These are phyloP conservation scores for Pelodiscus sinensis DNA, from an alignment of 2,113 vertebrate genomes.

Conservation along the genomic window DNA sequence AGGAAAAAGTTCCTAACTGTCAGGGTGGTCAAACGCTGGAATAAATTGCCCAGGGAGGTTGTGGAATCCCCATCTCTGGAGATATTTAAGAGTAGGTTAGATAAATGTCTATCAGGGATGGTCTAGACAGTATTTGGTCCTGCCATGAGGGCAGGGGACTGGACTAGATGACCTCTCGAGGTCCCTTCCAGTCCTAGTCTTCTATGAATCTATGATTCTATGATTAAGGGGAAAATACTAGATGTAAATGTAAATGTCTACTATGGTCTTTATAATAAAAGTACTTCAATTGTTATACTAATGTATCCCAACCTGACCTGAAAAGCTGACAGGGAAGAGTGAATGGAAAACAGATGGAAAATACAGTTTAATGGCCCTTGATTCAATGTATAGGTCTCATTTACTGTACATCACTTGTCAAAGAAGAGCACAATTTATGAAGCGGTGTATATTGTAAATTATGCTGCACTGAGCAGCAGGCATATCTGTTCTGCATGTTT, in stretches of 20 bases:
- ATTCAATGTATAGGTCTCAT: not conserved
- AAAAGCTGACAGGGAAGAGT: slow-evolving; percentile 16
- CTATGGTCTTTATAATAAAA: slow-evolving; percentile 33
- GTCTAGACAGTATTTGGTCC: too few species aligned
- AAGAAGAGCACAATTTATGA: slow-evolving; percentile 30
- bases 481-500: not conserved
- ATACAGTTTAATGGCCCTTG: slow-evolving; percentile 21
- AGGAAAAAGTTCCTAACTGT: too few species aligned
- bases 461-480: slow-evolving; percentile 18
- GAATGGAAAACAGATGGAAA: slow-evolving; percentile 54
- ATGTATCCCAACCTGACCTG: slow-evolving; percentile 31
- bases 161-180: too few species aligned
- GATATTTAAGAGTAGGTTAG: too few species aligned
- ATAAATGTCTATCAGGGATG: too few species aligned
- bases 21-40: too few species aligned
- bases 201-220: too few species aligned
- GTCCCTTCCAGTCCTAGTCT: too few species aligned
- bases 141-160: too few species aligned
- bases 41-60: too few species aligned
- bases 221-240: not conserved
- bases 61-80: too few species aligned
- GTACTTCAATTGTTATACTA: not conserved
- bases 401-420: slow-evolving; percentile 9
- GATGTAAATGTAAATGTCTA: slow-evolving; percentile 11
- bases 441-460: slow-evolving; percentile 28